Percentiles rank a stretch among this genome's conserved stretches.
phyloP scores from a whole-genome alignment of 1,140 invertebrate genomes.

The Drosophila eugracilis region DNA sequence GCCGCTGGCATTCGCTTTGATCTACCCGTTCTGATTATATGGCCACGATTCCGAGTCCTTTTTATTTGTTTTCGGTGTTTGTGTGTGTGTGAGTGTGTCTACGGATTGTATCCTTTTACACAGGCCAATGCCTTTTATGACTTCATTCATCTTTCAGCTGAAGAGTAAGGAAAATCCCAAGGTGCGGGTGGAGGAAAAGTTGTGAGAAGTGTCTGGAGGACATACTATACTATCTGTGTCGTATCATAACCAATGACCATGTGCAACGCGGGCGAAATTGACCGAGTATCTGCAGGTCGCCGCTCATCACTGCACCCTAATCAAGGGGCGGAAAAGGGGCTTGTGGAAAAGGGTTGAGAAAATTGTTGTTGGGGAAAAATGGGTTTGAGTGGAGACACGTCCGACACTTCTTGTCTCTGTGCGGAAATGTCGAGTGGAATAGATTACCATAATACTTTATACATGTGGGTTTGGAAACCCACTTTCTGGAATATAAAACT shows the following conservation, averaged over 20 bases:
- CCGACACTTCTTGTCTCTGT: slow-evolving; percentile 21
- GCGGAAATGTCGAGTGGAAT: slow-evolving; percentile 33
- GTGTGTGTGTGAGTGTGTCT: slow-evolving; percentile 33
- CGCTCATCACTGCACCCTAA: slow-evolving; percentile 46
- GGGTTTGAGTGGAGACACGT: slow-evolving; percentile 11
- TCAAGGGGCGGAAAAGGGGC: slow-evolving; percentile 5
- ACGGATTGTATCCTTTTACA: slow-evolving; percentile 61
- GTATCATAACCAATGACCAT: slow-evolving; percentile 66
- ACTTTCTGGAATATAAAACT: background rate
- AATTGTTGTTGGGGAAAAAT: background rate
- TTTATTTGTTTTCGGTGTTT: slow-evolving; percentile 42
- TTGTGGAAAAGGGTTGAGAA: background rate
- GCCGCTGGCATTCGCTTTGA: slow-evolving; percentile 68
- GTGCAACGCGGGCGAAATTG: slow-evolving; percentile 54
- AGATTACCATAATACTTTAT: slow-evolving; percentile 25
- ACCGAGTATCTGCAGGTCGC: slow-evolving; percentile 30
- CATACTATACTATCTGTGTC: slow-evolving; percentile 30
- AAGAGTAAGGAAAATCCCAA: background rate
- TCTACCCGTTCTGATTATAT: slow-evolving; percentile 55
- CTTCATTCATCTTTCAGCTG: slow-evolving; percentile 34
- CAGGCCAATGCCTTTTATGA: slow-evolving; percentile 69
- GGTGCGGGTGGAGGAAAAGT: too few relatives aligned
- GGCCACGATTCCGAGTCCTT: slow-evolving; percentile 48
- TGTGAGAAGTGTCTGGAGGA: background rate
- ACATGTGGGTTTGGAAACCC: background rate